Base-by-base conservation (phyloP, 2,113 vertebrate genomes). In the Rhynchomys soricoides region DNA sequence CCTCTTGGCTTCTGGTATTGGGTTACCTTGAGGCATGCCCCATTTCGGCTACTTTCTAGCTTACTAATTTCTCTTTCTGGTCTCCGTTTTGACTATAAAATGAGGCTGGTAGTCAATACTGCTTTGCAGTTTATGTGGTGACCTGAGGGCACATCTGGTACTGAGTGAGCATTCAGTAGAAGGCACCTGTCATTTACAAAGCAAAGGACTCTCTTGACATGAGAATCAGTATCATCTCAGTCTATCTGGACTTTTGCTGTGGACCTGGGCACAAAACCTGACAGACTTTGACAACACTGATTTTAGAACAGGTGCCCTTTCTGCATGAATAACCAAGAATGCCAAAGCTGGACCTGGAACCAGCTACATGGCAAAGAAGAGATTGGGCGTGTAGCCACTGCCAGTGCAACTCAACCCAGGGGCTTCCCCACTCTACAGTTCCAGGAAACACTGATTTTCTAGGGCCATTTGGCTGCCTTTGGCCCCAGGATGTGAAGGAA, bases 391-490 rank as follows among this genome's bases (percentile, higher is more conserved):
- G 34, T 40, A 50, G 52, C 40, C 40, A 31, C 78, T 4, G 7
- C 57, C 34, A n/a, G 40, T 86, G 73, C 8, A 21, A 4, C 52
- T n/a, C 37, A 68, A 0, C 78, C 90, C 0, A 0, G 0, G 12
- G 94, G 37, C 29, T 73, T 59, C 21, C 62, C 3, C 12, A n/a
- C 43, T 91, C 21, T 5, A 5, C 19, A 52, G 40, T 26, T 86
- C 5, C 97, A 97, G 95, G 97, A 97, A 97, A 95, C 95, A 74
- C 98, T 97, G 97, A 98, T 98, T 96, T 97, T 97, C 97, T 95
- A 95, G 97, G 95, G 96, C 98, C 97, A 98, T 98, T 98, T 98
- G 97, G 98, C 90, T 96, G 94, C 97, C 96, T 98, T 93, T 97
- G 96, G 98, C 82, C 95, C 82, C 50, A 70, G 90, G 86, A 55